Conservation (phyloP, 2,797 vertebrate genomes). For the Streptopelia turtur region DNA sequence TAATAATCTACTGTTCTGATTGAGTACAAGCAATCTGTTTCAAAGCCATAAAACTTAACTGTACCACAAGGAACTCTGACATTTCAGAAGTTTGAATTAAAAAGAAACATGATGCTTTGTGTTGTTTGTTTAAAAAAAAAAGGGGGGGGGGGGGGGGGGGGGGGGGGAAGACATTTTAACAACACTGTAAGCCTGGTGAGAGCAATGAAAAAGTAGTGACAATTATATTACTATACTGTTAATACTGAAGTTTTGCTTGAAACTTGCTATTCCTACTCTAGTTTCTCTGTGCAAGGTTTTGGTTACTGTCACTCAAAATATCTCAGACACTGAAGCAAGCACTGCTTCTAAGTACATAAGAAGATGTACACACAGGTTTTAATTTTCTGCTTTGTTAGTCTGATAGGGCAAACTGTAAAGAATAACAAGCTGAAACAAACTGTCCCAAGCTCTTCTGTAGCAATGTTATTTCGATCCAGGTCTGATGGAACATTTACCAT, state of each 20-base stretch:
- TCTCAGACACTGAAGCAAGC: neutral
- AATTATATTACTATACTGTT: neutral
- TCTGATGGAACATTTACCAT: accelerated
- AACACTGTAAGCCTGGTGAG: neutral
- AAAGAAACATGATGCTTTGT: neutral
- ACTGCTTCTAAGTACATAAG: neutral
- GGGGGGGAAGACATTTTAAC: neutral
- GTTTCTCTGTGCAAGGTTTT: neutral
- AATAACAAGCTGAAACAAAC: neutral
- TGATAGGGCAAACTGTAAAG: neutral
- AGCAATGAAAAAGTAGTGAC: neutral
- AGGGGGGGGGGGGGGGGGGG: accelerated
- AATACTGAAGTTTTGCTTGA: neutral
- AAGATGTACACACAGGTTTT: neutral
- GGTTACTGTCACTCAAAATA: neutral
- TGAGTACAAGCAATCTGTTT: neutral
- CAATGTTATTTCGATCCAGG: neutral
- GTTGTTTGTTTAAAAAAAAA: neutral
- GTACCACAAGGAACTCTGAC: neutral
- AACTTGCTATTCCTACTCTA: neutral
- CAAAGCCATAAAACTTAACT: neutral
- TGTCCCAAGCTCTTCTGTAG: neutral
- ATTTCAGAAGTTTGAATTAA: neutral
- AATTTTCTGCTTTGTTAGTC: neutral
- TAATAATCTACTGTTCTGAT: neutral